Base-by-base conservation (phyloP, 2,113 vertebrate genomes). In the Stegostoma tigrinum region DNA sequence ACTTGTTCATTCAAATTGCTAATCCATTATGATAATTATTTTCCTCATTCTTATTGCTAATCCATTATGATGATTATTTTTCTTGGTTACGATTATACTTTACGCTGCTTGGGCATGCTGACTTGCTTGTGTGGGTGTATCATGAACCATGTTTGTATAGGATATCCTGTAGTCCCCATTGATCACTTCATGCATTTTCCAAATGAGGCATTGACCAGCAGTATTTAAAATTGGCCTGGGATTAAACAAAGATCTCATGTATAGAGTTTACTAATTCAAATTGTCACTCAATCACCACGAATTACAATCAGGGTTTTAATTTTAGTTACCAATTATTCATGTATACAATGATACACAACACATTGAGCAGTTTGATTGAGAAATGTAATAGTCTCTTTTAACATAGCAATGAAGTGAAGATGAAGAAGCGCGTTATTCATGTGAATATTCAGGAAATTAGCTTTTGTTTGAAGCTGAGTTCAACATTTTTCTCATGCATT, bases 351-450 rank as follows among this genome's bases (percentile, higher is more conserved):
- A 91, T 38, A 66, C 67, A 10, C 61, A 93, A 19, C 34, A 93
- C 61, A 21, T 34, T 21, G n/a, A 38, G 2, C 34, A 66, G 61
- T 19, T 66, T 66, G 61, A 93, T 66, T 64, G 2, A 38, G 34
- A 93, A 93, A 38, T 67, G 19, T 67, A 66, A 64, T 19, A 93
- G 64, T 66, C 61, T 64, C 8, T 93, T 66, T 66, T 34, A 23
- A 93, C n/a, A 83, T 38, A 52, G 24, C 94, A 95, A 75, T 95
- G 38, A 95, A 95, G 30, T 90, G 87, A 34, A 30, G 52, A 34
- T 15, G 30, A 95, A 30, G 42, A 75, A 52, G 30, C 24, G 17
- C 68, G 52, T 95, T 68, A 72, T 95, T 95, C 67, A 52, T 52
- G 23, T 30, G 12, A 48, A 21, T 67, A 75, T 48, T 30, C 72